Percentiles rank a stretch among this genome's conserved stretches.
Evolutionary conservation across 2,113 vertebrate genomes (phyloP).

Genomic region (Syngnathus scovelli): DNA sequence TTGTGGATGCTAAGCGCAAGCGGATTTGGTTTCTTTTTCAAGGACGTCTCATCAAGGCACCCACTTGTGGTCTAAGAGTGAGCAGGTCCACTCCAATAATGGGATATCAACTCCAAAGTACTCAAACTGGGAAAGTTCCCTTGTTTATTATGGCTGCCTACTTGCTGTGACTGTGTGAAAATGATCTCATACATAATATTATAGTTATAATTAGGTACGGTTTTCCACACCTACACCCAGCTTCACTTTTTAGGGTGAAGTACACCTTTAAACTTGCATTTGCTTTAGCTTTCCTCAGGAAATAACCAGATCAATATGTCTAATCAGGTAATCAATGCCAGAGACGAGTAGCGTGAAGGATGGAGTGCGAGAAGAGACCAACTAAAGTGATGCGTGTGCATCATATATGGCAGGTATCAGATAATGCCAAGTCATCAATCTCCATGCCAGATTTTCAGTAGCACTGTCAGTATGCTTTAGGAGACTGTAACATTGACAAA

Average conservation of each 20-base stretch:
- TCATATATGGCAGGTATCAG: conserved; percentile 55
- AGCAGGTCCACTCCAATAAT: conserved; percentile 23
- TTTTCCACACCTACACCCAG: neutral
- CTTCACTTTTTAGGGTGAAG: neutral
- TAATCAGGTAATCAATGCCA: conserved; percentile 73
- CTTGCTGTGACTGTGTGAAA: neutral
- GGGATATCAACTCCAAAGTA: conserved; percentile 28
- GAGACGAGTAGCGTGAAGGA: conserved; percentile 43
- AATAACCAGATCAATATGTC: conserved; percentile 71
- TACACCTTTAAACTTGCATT: neutral
- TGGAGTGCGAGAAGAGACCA: conserved; percentile 14
- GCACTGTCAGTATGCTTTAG: neutral
- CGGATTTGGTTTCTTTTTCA: conserved; percentile 40
- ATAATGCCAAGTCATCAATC: conserved; percentile 62
- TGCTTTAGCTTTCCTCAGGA: conserved; percentile 56
- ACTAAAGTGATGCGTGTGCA: conserved; percentile 51
- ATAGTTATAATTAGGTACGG: neutral
- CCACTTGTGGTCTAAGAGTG: conserved; percentile 19
- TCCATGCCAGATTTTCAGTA: conserved; percentile 53
- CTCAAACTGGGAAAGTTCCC: conserved; percentile 6
- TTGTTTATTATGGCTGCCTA: neutral
- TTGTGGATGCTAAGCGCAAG: neutral
- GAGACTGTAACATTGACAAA: neutral
- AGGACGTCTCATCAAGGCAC: conserved; percentile 28
- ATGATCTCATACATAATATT: neutral